These are phyloP conservation scores for Tetranychus truncatus DNA, from an alignment of 2,888 invertebrate species.

Conservation along the genomic window DNA sequence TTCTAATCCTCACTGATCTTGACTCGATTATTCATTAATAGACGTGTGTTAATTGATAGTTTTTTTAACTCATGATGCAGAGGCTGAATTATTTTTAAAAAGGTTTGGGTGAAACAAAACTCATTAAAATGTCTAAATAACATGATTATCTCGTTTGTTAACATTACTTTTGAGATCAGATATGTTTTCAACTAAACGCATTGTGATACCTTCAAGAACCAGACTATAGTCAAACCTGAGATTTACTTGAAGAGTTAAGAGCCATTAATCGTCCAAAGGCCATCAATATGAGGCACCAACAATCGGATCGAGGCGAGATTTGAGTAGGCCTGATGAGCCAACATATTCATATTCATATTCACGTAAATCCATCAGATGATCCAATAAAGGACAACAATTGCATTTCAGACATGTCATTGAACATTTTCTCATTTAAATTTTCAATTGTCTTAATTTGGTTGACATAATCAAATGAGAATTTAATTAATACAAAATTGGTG, in stretches of 20 bases:
- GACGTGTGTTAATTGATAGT: no score
- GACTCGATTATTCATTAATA: no score
- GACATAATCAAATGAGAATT: conserved; percentile 44
- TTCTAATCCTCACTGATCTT: no score
- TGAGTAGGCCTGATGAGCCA: conserved; percentile 33
- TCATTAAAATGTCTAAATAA: no score
- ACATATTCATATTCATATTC: no score
- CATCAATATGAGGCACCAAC: conserved; percentile 48
- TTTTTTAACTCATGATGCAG: no score
- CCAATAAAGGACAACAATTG: conserved; percentile 33
- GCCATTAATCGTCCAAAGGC: conserved; percentile 56
- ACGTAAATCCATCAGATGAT: conserved; percentile 32
- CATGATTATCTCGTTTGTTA: neutral
- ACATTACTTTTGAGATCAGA: neutral
- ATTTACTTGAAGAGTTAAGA: neutral
- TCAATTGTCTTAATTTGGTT: conserved; percentile 59
- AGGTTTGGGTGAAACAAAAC: no score
- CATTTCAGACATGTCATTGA: conserved; percentile 32
- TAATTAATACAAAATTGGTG: no score
- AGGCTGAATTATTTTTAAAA: no score
- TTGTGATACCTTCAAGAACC: neutral
- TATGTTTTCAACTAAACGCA: neutral
- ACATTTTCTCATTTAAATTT: conserved; percentile 28
- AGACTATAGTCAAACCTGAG: neutral
- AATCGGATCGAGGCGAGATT: conserved; percentile 30